Percentiles rank a stretch among this genome's conserved stretches.
phyloP scores from a whole-genome alignment of 2,113 vertebrate genomes.

The Anseranas semipalmata region DNA sequence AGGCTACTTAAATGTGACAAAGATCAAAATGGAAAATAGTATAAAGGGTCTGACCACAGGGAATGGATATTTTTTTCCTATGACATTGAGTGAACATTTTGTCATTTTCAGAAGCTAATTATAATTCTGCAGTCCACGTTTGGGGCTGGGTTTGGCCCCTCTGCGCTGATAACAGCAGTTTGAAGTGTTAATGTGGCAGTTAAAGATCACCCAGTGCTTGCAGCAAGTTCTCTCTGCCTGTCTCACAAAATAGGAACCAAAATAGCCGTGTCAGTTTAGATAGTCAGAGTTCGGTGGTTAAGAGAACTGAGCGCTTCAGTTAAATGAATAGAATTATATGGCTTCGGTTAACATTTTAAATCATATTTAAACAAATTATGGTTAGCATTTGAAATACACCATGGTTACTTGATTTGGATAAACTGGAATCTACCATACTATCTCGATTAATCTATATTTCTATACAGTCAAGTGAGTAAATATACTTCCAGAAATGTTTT shows the following conservation, averaged over 20 bases:
- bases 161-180: background rate
- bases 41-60: background rate
- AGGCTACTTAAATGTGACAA: background rate
- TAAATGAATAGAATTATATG: background rate
- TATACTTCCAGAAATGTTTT: background rate
- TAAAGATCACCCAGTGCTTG: slow-evolving; percentile 47
- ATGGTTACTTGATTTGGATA: background rate
- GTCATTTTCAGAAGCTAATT: background rate
- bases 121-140: background rate
- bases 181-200: slow-evolving; percentile 15
- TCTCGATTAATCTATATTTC: background rate
- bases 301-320: background rate
- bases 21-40: background rate
- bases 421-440: background rate
- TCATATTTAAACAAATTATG: background rate
- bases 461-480: background rate
- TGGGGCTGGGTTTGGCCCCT: background rate
- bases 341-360: background rate
- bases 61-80: background rate
- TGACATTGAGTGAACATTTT: background rate
- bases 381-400: background rate
- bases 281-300: background rate
- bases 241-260: background rate
- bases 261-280: slow-evolving; percentile 52
- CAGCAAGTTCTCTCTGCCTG: slow-evolving; percentile 5